Evolutionary conservation across 2,113 vertebrate species (phyloP).

Genomic region (Pollachius pollachius): DNA sequence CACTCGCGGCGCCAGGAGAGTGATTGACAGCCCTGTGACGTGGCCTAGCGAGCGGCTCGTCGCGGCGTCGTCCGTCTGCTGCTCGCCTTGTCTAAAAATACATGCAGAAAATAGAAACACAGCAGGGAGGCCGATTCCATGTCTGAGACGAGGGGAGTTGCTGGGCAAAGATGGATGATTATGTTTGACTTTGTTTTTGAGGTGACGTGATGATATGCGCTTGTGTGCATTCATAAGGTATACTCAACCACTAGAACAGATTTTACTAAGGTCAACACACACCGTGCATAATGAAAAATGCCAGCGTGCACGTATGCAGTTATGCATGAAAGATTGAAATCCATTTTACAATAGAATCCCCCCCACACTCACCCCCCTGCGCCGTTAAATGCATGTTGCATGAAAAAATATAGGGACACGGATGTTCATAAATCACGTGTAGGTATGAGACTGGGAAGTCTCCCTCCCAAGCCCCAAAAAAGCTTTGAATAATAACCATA

Average conservation of each 20-base stretch:
- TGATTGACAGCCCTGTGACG: constrained; percentile 62
- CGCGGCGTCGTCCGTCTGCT: constrained; percentile 61
- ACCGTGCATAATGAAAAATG: too few relatives aligned
- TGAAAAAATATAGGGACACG: constrained; percentile 59
- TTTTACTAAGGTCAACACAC: too few relatives aligned
- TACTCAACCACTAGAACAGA: too few relatives aligned
- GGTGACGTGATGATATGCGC: too few relatives aligned
- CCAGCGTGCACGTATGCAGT: constrained; percentile 3
- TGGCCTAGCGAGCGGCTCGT: constrained; percentile 39
- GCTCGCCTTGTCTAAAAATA: constrained; percentile 26
- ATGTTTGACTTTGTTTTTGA: neutral
- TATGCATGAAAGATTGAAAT: constrained; percentile 59
- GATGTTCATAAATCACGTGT: constrained; percentile 63
- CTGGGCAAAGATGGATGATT: constrained; percentile 2
- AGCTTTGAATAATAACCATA: constrained; percentile 63
- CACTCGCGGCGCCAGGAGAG: constrained; percentile 40
- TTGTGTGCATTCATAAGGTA: constrained; percentile 16
- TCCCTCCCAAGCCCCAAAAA: constrained; percentile 21
- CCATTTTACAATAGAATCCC: constrained; percentile 55
- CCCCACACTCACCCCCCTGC: constrained; percentile 19
- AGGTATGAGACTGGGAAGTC: constrained; percentile 32
- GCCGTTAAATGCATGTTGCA: constrained; percentile 44
- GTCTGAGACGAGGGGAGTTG: neutral
- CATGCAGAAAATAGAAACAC: neutral
- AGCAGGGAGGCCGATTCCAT: constrained; percentile 19